A percentile compares a stretch with the other conserved stretches of the same genome.
Conservation (phyloP, 2,113 vertebrate genomes). For the Synchiropus splendidus region DNA sequence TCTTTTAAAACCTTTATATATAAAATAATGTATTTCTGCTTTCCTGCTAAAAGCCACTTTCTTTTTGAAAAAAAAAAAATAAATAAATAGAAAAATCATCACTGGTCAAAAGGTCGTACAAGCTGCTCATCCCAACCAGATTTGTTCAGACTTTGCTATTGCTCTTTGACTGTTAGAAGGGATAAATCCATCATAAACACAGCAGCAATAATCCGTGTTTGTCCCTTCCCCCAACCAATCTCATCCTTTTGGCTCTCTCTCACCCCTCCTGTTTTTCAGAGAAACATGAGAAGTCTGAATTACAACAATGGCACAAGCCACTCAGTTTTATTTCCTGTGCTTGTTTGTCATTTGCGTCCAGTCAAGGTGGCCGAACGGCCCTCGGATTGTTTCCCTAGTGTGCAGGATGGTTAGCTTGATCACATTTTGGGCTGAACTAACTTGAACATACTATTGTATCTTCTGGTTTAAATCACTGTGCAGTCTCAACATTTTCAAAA, state of each 20-base stretch:
- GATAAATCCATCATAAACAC: constrained; percentile 8
- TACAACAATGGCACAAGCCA: constrained; percentile 18
- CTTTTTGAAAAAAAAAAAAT: too few relatives aligned
- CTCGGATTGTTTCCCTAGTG: too few relatives aligned
- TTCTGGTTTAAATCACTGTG: too few relatives aligned
- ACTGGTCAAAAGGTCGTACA: too few relatives aligned
- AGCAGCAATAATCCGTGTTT: constrained; percentile 6
- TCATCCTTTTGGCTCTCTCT: constrained; percentile 4
- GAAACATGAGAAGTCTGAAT: constrained; percentile 18
- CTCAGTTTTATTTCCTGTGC: constrained; percentile 11
- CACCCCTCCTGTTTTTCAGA: constrained; percentile 4
- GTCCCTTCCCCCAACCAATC: constrained; percentile 9
- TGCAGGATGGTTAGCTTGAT: too few relatives aligned
- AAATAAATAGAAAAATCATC: background rate
- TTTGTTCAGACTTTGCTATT: constrained; percentile 15
- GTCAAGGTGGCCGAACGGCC: too few relatives aligned
- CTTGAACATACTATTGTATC: too few relatives aligned
- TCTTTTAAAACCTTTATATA: constrained; percentile 18
- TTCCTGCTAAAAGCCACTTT: background rate
- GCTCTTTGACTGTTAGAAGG: constrained; percentile 12
- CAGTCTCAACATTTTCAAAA: too few relatives aligned
- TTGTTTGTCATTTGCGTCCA: constrained; percentile 9
- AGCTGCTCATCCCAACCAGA: constrained; percentile 3
- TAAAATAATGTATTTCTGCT: constrained; percentile 16
- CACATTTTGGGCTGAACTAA: too few relatives aligned